A percentile compares a stretch with the other conserved stretches of the same genome.
phyloP scores from a whole-genome alignment of 2,888 invertebrate genomes.

The Tortricodes alternella region DNA sequence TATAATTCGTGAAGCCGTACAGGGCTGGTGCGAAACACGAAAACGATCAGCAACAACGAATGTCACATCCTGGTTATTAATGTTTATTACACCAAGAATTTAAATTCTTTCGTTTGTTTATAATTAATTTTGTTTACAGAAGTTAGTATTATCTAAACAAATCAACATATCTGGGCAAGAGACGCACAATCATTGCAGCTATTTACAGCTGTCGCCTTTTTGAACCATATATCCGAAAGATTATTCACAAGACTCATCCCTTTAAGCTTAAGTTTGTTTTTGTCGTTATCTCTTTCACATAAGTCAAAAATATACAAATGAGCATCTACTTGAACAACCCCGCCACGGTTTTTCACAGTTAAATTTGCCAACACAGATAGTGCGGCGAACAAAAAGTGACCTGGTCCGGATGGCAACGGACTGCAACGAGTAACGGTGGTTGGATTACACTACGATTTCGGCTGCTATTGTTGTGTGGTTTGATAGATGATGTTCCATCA shows the following conservation, averaged over 20 bases:
- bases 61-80: background rate
- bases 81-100: background rate
- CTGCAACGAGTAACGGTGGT: constrained; percentile 75
- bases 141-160: no score
- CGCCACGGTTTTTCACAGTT: constrained; percentile 13
- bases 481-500: constrained; percentile 3
- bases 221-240: background rate
- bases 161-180: no score
- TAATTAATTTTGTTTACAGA: no score
- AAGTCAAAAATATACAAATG: no score
- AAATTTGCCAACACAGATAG: constrained; percentile 21
- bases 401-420: constrained; percentile 74
- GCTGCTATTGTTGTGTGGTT: constrained; percentile 56
- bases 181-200: no score
- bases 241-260: no score
- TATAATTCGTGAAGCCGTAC: constrained; percentile 12
- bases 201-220: background rate
- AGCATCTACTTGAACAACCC: background rate
- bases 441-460: constrained; percentile 73
- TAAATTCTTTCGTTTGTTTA: background rate
- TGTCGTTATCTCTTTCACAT: no score
- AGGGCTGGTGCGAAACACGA: constrained; percentile 9
- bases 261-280: no score
- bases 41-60: background rate
- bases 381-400: constrained; percentile 71